Evolutionary conservation across 92 coral and sea anemone genomes (phyloP).

Genomic region (Virgularia gustaviana): DNA sequence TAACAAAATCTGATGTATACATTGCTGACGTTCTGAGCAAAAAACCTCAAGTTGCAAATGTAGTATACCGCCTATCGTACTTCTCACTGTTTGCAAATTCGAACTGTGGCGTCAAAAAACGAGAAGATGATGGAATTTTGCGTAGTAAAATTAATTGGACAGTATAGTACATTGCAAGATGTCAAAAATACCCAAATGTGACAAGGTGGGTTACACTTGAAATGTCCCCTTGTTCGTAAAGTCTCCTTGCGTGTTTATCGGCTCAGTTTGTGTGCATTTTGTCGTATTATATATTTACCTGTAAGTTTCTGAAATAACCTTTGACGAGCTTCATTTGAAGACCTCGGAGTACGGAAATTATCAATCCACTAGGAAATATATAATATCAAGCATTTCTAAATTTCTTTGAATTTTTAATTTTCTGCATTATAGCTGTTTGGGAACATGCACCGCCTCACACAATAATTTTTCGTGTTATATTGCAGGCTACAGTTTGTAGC

Average conservation of each 20-base stretch:
- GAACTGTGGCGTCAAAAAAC: too few relatives aligned
- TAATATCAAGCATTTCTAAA: background rate
- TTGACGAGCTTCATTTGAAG: conserved; percentile 94
- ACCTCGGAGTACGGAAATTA: conserved; percentile 92
- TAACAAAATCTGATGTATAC: background rate
- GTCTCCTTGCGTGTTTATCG: background rate
- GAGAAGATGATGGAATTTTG: too few relatives aligned
- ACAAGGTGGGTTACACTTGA: too few relatives aligned
- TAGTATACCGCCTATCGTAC: background rate
- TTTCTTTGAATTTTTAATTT: too few relatives aligned
- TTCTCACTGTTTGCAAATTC: too few relatives aligned
- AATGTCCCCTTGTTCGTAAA: background rate
- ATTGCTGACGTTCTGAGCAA: background rate
- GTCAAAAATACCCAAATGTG: background rate
- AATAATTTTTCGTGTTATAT: too few relatives aligned
- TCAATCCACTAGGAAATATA: conserved; percentile 73
- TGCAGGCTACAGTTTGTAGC: background rate
- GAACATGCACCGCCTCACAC: too few relatives aligned
- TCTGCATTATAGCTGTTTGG: too few relatives aligned
- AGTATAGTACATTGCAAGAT: background rate
- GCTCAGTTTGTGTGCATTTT: too few relatives aligned
- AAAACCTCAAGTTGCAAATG: background rate
- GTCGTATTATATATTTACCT: conserved; percentile 54
- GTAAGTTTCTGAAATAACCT: conserved; percentile 91
- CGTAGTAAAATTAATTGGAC: too few relatives aligned